Evolutionary conservation across 2,797 vertebrate species (phyloP).

Genomic region (Leptoclinus maculatus): DNA sequence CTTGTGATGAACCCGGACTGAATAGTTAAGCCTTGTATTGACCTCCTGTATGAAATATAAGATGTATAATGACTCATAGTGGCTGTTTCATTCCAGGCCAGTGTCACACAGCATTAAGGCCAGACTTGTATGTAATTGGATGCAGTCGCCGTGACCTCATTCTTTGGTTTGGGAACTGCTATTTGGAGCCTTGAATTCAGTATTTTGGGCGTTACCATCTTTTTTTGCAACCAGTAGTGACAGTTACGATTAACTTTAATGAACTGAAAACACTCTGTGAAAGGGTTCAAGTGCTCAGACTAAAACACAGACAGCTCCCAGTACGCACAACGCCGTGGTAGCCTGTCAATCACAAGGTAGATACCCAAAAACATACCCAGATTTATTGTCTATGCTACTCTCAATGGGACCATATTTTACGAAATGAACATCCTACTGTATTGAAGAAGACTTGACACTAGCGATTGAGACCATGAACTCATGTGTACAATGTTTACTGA

Average conservation of each 20-base stretch:
- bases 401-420: not conserved
- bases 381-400: not conserved
- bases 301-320: no score
- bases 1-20: not conserved
- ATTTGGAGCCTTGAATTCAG: not conserved
- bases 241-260: no score
- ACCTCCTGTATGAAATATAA: not conserved
- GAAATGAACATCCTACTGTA: not conserved
- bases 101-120: not conserved
- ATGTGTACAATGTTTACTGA: not conserved
- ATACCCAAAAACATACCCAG: not conserved
- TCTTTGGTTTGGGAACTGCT: not conserved
- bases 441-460: not conserved
- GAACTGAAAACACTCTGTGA: no score
- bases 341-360: not conserved
- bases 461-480: not conserved
- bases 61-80: not conserved
- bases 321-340: not conserved
- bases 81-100: not conserved
- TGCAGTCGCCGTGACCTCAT: not conserved
- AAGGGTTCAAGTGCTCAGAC: no score
- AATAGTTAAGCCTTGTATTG: not conserved
- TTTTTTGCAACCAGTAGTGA: not conserved
- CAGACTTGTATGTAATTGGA: not conserved
- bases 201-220: not conserved